Evolutionary conservation across 2,113 vertebrate genomes (phyloP).

Genomic region (Anolis carolinensis): DNA sequence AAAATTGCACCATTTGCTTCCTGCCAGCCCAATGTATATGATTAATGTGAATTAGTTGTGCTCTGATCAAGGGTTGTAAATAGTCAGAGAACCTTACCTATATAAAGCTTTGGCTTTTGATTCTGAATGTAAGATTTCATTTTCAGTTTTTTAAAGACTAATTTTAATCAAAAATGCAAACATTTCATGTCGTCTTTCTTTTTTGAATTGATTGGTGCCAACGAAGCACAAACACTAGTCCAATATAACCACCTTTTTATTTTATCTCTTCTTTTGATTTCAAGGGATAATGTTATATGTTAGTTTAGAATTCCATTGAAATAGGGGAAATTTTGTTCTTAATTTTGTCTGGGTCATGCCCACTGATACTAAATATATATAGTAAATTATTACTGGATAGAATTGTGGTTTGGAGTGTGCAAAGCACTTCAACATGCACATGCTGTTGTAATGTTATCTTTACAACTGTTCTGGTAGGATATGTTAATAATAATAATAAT

Average conservation of each 20-base stretch:
- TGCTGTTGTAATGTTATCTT: background rate
- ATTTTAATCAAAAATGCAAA: background rate
- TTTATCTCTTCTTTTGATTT: background rate
- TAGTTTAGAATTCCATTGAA: background rate
- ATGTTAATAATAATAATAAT: too few species aligned
- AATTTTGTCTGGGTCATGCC: background rate
- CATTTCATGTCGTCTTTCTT: background rate
- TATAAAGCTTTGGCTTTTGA: background rate
- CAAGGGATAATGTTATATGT: background rate
- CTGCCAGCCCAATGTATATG: background rate
- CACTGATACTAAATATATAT: background rate
- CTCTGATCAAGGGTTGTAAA: background rate
- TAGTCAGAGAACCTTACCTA: background rate
- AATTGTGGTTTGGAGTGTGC: background rate
- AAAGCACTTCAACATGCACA: background rate
- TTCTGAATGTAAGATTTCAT: background rate
- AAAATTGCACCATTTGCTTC: background rate
- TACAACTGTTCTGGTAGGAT: too few species aligned
- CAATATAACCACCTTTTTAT: background rate
- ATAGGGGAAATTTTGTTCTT: background rate
- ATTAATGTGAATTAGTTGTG: background rate
- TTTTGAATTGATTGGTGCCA: background rate
- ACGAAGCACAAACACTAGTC: background rate
- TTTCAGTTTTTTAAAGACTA: background rate
- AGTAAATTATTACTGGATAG: constrained; percentile 3